Base-by-base conservation (phyloP, 2,888 invertebrate species). In the Cataglyphis albicans region DNA sequence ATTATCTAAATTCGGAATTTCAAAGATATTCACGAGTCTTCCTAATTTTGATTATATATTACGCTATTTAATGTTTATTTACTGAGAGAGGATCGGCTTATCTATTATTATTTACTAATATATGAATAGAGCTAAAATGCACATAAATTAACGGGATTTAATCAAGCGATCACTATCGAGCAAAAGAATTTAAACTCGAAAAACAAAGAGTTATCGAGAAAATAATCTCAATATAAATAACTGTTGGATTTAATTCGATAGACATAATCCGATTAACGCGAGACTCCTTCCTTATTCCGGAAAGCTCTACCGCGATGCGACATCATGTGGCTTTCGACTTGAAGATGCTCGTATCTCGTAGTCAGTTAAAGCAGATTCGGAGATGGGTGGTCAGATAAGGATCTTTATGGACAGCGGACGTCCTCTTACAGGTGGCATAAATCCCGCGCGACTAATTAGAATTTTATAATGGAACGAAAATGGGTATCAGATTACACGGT, bases 311-410 rank as follows among this genome's bases (percentile, higher is more conserved):
- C 59, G 70, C 59, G 18, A 6, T 35, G 44, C 78, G 59, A 68
- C 78, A 35, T 44, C 78, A 44, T n/a, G 59, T 44, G 18, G 18
- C 32, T 68, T 44, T 68, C 68, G 68, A 55, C 44, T 59, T 32
- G 12, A 32, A 68, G 59, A 35, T 35, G 59, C 18, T 57, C 29
- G 44, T 78, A 44, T 68, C 61, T 68, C 52, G 74, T n/a, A 73
- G 48, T 35, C 72, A 76, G 82, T 72, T 80, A 64, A 81, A 85
- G 64, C 68, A 74, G 85, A 85, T 85, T 83, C 83, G 68, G 64
- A 80, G 85, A 85, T 83, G 84, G 85, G 85, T 85, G 85, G 83
- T n/a, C 85, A 83, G 85, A 85, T 85, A 85, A 64, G 70, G 74
- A 85, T 85, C 85, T 85, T 85, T 85, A 83, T 83, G 85, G 83